Percentiles rank a stretch among this genome's conserved stretches.
Conservation (phyloP, 2,797 vertebrate species). For the Clarias pachynema region DNA sequence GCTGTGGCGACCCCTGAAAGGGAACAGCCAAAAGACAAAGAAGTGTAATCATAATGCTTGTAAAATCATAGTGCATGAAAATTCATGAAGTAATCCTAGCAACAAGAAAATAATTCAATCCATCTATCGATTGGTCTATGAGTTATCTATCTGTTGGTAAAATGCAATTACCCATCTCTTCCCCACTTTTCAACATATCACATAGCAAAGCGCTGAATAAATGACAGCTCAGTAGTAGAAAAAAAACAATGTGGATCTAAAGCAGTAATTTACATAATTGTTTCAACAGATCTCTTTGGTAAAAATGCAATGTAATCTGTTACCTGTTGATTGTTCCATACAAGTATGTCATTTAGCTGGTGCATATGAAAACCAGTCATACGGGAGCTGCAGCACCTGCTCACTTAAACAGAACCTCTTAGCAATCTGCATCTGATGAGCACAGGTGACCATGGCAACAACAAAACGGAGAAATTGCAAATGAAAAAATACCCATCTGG, state of each 20-base stretch:
- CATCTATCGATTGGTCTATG: too few relatives aligned
- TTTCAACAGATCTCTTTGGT: neutral
- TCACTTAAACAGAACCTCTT: neutral
- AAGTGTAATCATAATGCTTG: too few relatives aligned
- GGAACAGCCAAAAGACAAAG: too few relatives aligned
- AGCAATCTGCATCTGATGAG: conserved; percentile 11
- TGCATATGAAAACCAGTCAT: conserved; percentile 10
- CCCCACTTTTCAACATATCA: too few relatives aligned
- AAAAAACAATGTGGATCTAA: neutral
- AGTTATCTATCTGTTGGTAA: too few relatives aligned
- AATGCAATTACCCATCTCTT: too few relatives aligned
- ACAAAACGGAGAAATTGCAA: neutral
- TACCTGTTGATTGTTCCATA: neutral
- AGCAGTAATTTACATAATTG: neutral
- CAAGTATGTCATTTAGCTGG: conserved; percentile 10
- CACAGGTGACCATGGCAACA: conserved; percentile 41
- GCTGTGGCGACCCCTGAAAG: too few relatives aligned
- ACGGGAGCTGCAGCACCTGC: conserved; percentile 19
- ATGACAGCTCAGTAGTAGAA: neutral
- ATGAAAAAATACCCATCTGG: conserved; percentile 13
- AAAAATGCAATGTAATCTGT: neutral
- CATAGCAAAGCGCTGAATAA: neutral
- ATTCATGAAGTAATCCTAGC: too few relatives aligned
- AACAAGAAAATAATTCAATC: too few relatives aligned
- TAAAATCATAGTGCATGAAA: too few relatives aligned